phyloP scores from a whole-genome alignment of 2,797 vertebrate species.

The Pterois miles region DNA sequence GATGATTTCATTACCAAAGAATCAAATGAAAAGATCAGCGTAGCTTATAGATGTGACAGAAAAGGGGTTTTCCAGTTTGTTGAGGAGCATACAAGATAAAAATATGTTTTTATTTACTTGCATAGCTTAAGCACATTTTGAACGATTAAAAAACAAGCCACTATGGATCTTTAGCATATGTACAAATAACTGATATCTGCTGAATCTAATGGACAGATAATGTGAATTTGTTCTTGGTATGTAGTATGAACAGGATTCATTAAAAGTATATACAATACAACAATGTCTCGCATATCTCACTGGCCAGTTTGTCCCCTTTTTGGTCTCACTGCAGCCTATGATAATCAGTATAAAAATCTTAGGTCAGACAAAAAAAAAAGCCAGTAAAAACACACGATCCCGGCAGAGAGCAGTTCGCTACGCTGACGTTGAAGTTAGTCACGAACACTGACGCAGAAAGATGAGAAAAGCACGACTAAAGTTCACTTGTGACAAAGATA shows the following conservation, averaged over 20 bases:
- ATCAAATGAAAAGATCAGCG: constrained; percentile 28
- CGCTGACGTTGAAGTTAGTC: constrained; percentile 17
- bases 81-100: constrained; percentile 18
- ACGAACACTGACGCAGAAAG: constrained; percentile 15
- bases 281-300: constrained; percentile 17
- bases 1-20: constrained; percentile 45
- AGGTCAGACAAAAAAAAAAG: constrained; percentile 9
- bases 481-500: constrained; percentile 7
- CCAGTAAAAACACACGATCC: constrained; percentile 1
- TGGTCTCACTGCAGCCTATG: constrained; percentile 50
- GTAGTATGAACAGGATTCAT: constrained; percentile 13
- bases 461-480: constrained; percentile 22
- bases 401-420: constrained; percentile 4
- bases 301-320: constrained; percentile 43
- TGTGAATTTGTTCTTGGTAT: constrained; percentile 44
- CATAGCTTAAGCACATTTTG: constrained; percentile 40
- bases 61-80: constrained; percentile 25
- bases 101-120: constrained; percentile 33
- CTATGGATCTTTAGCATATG: constrained; percentile 25
- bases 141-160: constrained; percentile 48
- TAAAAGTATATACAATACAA: constrained; percentile 45
- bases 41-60: constrained; percentile 33
- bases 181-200: constrained; percentile 29
- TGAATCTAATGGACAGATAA: not conserved
- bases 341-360: constrained; percentile 31